A percentile compares a stretch with the other conserved stretches of the same genome.
Evolutionary conservation across 1,140 invertebrate genomes (phyloP).

Genomic region (Drosophila subpulchrella): DNA sequence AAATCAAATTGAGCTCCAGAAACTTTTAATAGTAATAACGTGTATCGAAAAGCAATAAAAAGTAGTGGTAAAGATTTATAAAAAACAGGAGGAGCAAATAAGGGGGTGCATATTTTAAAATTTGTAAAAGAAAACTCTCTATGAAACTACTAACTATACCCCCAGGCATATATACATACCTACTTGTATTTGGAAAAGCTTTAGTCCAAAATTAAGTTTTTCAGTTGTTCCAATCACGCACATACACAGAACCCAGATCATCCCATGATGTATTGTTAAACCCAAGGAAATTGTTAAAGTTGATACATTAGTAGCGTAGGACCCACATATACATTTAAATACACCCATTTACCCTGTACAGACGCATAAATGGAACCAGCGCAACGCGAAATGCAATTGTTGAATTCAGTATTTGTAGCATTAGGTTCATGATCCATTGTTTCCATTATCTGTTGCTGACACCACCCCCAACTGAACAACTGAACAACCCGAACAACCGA

Average conservation of each 20-base stretch:
- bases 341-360: slow-evolving; percentile 40
- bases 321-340: slow-evolving; percentile 25
- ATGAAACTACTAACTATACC: slow-evolving; percentile 18
- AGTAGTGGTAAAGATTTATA: slow-evolving; percentile 75
- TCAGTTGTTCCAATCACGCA: slow-evolving; percentile 63
- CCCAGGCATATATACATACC: not conserved
- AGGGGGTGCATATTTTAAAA: slow-evolving; percentile 36
- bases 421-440: slow-evolving; percentile 79
- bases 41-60: slow-evolving; percentile 84
- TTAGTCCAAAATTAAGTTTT: slow-evolving; percentile 59
- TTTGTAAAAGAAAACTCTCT: slow-evolving; percentile 29
- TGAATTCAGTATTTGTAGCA: slow-evolving; percentile 71
- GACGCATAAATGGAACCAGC: slow-evolving; percentile 37
- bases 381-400: slow-evolving; percentile 75
- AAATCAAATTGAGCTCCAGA: slow-evolving; percentile 65
- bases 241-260: slow-evolving; percentile 50
- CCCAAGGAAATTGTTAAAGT: slow-evolving; percentile 72
- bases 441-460: slow-evolving; percentile 76
- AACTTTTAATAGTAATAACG: slow-evolving; percentile 72
- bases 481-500: not conserved
- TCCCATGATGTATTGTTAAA: slow-evolving; percentile 59
- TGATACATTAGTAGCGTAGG: slow-evolving; percentile 70
- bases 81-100: slow-evolving; percentile 14
- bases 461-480: slow-evolving; percentile 2
- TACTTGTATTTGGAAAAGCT: slow-evolving; percentile 58